Evolutionary conservation across 2,797 vertebrate genomes (phyloP).

Genomic region (Myotis pilosus): DNA sequence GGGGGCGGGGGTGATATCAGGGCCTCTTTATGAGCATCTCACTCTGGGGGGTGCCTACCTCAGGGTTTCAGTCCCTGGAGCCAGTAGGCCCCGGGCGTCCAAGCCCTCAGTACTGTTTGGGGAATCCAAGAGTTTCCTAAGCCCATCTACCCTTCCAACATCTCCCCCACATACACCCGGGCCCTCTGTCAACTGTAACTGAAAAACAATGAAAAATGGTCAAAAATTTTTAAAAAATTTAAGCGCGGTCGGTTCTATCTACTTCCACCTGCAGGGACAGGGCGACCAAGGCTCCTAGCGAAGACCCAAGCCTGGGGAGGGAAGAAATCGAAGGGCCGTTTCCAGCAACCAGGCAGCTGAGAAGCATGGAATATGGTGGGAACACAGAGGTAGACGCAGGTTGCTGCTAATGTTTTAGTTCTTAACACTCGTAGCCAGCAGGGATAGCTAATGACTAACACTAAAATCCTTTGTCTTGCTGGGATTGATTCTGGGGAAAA

Average conservation of each 20-base stretch:
- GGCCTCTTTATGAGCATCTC: conserved; percentile 12
- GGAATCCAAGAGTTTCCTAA: background rate
- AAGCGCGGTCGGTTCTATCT: background rate
- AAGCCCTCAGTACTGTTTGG: conserved; percentile 18
- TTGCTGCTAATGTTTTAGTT: background rate
- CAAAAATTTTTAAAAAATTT: too few relatives aligned
- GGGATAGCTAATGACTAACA: background rate
- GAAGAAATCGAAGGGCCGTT: too few relatives aligned
- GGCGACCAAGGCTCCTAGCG: too few relatives aligned
- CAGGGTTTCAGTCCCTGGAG: conserved; percentile 34
- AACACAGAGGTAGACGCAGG: background rate
- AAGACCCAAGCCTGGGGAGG: background rate
- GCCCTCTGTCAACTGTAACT: too few relatives aligned
- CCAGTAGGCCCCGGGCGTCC: background rate
- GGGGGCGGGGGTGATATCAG: background rate
- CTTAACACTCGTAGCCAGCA: background rate
- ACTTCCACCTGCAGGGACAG: background rate
- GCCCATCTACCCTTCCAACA: background rate
- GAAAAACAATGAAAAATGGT: too few relatives aligned
- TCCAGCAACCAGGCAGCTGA: background rate
- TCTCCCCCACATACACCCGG: too few relatives aligned
- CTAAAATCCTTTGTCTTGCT: background rate
- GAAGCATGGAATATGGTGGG: background rate
- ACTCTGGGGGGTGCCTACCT: background rate
- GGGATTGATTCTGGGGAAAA: background rate